These are phyloP conservation scores for Palythoa heliodiscus DNA, from an alignment of 92 coral and sea anemone species.

Conservation along the genomic window DNA sequence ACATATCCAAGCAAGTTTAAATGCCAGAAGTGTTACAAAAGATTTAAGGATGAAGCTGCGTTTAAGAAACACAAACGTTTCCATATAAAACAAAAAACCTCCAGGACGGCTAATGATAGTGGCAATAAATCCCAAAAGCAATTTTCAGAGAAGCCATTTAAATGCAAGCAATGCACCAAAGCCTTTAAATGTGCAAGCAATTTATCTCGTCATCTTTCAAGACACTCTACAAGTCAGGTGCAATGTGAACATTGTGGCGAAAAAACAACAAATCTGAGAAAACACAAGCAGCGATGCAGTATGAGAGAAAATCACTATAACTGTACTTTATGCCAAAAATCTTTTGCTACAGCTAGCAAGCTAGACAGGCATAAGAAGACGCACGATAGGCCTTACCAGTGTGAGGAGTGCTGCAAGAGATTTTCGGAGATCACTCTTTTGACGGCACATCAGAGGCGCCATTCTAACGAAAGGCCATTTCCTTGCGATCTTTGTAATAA, in stretches of 20 bases:
- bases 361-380: slow-evolving; percentile 9
- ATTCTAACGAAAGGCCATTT: not conserved
- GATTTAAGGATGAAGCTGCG: not conserved
- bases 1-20: not conserved
- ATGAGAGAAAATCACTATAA: not conserved
- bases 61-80: not conserved
- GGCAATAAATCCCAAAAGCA: not conserved
- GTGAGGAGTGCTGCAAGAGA: slow-evolving; percentile 32
- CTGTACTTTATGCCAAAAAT: not conserved
- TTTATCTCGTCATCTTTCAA: slow-evolving; percentile 15
- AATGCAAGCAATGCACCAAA: slow-evolving; percentile 11
- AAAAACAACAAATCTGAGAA: not conserved
- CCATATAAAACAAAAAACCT: not conserved
- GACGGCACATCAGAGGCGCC: slow-evolving; percentile 32
- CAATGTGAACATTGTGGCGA: slow-evolving; percentile 6
- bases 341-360: not conserved
- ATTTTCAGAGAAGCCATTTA: slow-evolving; percentile 11
- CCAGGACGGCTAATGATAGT: not conserved
- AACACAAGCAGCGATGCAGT: slow-evolving; percentile 3
- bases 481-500: slow-evolving; percentile 30
- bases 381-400: slow-evolving; percentile 22
- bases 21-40: slow-evolving; percentile 5
- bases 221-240: not conserved
- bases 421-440: slow-evolving; percentile 20
- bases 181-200: not conserved